Evolutionary conservation across 2,888 invertebrate genomes (phyloP).

Genomic region (Orthosia incerta): DNA sequence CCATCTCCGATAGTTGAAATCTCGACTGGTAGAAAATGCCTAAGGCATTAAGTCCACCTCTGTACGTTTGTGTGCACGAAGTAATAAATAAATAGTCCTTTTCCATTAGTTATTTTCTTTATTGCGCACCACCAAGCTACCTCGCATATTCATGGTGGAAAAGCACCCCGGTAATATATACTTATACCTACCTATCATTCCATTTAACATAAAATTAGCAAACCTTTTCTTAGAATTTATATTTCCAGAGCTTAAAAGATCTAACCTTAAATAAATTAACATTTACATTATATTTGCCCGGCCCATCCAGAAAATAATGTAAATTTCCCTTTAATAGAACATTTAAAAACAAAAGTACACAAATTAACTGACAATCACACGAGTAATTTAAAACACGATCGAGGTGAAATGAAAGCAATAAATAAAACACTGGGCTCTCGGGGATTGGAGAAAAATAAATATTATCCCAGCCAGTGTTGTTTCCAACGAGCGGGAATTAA

Average conservation of each 20-base stretch:
- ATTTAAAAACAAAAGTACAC: constrained; percentile 69
- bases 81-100: too few relatives aligned
- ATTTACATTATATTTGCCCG: not conserved
- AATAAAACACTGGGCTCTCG: constrained; percentile 74
- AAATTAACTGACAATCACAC: constrained; percentile 81
- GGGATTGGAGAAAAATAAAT: constrained; percentile 76
- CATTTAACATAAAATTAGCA: too few relatives aligned
- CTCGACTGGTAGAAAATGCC: too few relatives aligned
- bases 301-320: not conserved
- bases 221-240: not conserved
- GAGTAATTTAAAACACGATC: constrained; percentile 82
- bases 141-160: too few relatives aligned
- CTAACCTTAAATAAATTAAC: not conserved
- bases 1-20: too few relatives aligned
- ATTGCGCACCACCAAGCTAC: too few relatives aligned
- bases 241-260: not conserved
- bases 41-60: too few relatives aligned
- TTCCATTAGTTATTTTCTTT: too few relatives aligned
- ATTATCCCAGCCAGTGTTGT: constrained; percentile 69
- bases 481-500: constrained; percentile 59
- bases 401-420: constrained; percentile 79
- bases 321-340: constrained; percentile 28
- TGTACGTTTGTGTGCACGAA: too few relatives aligned
- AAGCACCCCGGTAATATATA: too few relatives aligned
- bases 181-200: too few relatives aligned